Evolutionary conservation across 2,797 vertebrate genomes (phyloP).

Genomic region (Brotula barbata): DNA sequence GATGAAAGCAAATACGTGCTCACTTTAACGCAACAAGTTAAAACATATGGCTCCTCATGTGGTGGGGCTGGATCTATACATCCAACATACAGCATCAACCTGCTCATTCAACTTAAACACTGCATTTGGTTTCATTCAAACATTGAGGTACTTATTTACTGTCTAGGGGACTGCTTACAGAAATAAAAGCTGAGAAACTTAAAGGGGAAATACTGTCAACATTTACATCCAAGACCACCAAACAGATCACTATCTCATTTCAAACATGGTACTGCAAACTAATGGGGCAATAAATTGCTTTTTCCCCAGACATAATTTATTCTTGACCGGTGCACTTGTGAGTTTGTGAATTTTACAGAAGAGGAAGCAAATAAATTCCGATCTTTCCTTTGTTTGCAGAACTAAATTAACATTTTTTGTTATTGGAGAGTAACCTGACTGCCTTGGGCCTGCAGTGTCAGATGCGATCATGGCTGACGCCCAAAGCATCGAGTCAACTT

Average conservation of each 20-base stretch:
- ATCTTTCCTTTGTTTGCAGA: constrained; percentile 8
- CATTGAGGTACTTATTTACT: background rate
- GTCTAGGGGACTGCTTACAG: background rate
- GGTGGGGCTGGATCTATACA: too few relatives aligned
- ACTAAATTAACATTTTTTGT: constrained; percentile 3
- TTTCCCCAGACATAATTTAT: constrained; percentile 14
- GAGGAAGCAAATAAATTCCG: background rate
- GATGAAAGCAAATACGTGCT: too few relatives aligned
- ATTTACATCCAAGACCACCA: constrained; percentile 9
- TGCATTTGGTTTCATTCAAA: background rate
- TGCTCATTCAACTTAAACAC: too few relatives aligned
- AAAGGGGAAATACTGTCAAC: background rate
- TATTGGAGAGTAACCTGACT: constrained; percentile 28
- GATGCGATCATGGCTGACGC: constrained; percentile 54
- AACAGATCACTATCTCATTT: background rate
- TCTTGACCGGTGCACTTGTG: constrained; percentile 4
- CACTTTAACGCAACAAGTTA: too few relatives aligned
- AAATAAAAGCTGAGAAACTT: background rate
- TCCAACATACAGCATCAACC: too few relatives aligned
- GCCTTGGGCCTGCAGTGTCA: constrained; percentile 57
- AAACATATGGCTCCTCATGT: too few relatives aligned
- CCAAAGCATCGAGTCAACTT: constrained; percentile 49
- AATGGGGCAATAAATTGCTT: constrained; percentile 40
- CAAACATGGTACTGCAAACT: constrained; percentile 32
- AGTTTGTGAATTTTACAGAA: constrained; percentile 14